A percentile compares a stretch with the other conserved stretches of the same genome.
Conservation (phyloP, 2,113 vertebrate genomes). For the Coryphaenoides rupestris region DNA sequence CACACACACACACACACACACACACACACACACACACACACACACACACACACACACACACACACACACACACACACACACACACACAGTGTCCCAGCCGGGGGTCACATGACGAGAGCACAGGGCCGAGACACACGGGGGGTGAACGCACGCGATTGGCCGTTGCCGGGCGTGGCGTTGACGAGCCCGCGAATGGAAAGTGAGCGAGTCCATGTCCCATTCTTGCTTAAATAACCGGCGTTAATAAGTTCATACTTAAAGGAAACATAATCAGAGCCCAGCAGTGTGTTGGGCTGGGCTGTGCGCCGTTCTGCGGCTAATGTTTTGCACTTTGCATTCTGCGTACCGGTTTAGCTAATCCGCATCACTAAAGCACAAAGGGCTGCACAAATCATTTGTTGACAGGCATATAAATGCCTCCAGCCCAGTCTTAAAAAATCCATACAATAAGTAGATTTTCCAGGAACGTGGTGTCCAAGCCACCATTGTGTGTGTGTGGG, state of each 20-base stretch:
- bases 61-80: no score
- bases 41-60: no score
- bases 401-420: slow-evolving; percentile 24
- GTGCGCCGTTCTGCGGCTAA: slow-evolving; percentile 5
- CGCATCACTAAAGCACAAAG: slow-evolving; percentile 24
- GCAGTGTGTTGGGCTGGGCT: neutral
- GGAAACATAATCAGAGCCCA: neutral
- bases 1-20: no score
- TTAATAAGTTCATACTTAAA: neutral
- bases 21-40: no score
- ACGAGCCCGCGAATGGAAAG: neutral
- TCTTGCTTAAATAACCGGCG: neutral
- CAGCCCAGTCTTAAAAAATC: slow-evolving; percentile 22
- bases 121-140: neutral
- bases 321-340: slow-evolving; percentile 20
- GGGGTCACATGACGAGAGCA: slow-evolving; percentile 30
- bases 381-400: slow-evolving; percentile 5
- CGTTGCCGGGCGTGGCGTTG: neutral
- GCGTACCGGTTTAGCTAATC: slow-evolving; percentile 17
- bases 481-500: slow-evolving; percentile 41
- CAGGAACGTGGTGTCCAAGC: slow-evolving; percentile 37
- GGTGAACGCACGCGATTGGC: neutral
- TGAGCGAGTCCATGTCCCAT: neutral
- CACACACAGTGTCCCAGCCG: slow-evolving; percentile 41
- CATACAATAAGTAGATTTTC: slow-evolving; percentile 40